These are phyloP conservation scores for Alfaro cultratus DNA, from an alignment of 2,797 vertebrate genomes.

Conservation along the genomic window DNA sequence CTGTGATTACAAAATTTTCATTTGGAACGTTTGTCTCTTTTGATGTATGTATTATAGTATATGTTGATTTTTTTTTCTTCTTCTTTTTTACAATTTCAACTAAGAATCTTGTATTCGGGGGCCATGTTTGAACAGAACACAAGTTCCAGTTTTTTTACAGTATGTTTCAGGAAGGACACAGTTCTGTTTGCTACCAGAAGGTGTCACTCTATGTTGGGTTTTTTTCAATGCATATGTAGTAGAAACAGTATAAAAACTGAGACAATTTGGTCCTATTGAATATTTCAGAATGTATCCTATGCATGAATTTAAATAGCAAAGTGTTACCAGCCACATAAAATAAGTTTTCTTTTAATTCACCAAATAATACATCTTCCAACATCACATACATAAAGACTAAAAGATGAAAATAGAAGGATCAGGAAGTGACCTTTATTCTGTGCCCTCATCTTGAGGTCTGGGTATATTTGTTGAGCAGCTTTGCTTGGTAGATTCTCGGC, in stretches of 20 bases:
- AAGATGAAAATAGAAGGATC: slow-evolving; percentile 36
- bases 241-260: neutral
- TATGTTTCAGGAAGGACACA: slow-evolving; percentile 6
- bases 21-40: neutral
- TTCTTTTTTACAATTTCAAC: neutral
- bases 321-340: neutral
- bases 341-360: neutral
- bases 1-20: neutral
- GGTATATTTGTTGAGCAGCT: slow-evolving; percentile 71
- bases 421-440: slow-evolving; percentile 52
- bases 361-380: neutral
- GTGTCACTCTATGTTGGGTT: slow-evolving; percentile 69
- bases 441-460: slow-evolving; percentile 53
- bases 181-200: slow-evolving; percentile 64
- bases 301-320: neutral
- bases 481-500: slow-evolving; percentile 67
- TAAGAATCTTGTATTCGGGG: neutral
- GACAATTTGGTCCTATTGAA: neutral
- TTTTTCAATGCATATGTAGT: slow-evolving; percentile 8
- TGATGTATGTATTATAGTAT: neutral
- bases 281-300: neutral
- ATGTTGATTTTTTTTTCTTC: neutral
- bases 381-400: neutral
- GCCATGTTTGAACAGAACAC: neutral
- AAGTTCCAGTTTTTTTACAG: neutral